phyloP scores from a whole-genome alignment of 1,140 invertebrate genomes.

The Cydia pomonella region DNA sequence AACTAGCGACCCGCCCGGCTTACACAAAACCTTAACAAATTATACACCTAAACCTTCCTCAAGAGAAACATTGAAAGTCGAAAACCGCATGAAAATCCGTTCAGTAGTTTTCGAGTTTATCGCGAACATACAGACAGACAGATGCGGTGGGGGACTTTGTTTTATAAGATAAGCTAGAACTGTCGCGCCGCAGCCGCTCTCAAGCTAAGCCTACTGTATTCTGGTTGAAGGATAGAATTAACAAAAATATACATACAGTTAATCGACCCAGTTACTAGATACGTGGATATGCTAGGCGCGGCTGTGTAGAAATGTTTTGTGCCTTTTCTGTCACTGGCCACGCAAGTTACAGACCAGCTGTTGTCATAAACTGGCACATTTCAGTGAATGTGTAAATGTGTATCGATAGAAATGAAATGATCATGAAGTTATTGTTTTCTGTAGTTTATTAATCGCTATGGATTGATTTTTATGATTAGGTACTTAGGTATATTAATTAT shows the following conservation, averaged over 20 bases:
- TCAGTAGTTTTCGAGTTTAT: too few species aligned
- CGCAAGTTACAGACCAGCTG: slow-evolving; percentile 36
- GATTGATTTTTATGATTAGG: slow-evolving; percentile 42
- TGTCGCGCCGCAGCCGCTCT: too few species aligned
- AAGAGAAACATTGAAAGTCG: too few species aligned
- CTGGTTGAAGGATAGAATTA: too few species aligned
- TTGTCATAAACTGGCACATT: slow-evolving; percentile 72
- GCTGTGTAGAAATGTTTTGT: not conserved
- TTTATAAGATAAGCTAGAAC: too few species aligned
- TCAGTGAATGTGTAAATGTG: slow-evolving; percentile 39
- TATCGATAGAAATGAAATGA: slow-evolving; percentile 34
- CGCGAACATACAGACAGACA: too few species aligned
- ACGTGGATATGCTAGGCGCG: not conserved
- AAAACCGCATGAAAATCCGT: too few species aligned
- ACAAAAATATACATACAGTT: not conserved
- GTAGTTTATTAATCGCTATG: slow-evolving; percentile 40
- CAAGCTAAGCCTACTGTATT: too few species aligned
- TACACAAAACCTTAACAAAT: too few species aligned
- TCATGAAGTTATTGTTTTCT: slow-evolving; percentile 43
- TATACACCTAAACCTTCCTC: too few species aligned
- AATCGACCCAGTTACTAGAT: not conserved
- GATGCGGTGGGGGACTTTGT: too few species aligned
- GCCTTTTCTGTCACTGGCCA: slow-evolving; percentile 3
- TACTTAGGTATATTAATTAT: slow-evolving; percentile 33
- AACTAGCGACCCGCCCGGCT: too few species aligned